Evolutionary conservation across 2,888 invertebrate genomes (phyloP).

Genomic region (Ormyrus nitidulus): DNA sequence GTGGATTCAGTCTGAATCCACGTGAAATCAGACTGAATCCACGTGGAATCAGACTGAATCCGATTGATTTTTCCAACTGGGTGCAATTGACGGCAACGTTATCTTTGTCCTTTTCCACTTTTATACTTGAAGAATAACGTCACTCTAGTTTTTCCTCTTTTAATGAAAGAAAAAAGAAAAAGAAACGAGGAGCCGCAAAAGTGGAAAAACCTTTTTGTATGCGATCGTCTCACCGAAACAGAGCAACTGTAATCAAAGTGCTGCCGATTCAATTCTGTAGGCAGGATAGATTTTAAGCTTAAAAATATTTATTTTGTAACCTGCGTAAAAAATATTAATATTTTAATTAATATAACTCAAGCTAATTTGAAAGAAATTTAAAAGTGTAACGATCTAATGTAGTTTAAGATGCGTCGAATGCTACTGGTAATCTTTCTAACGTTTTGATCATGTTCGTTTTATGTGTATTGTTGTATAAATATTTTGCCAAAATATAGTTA

Average conservation of each 20-base stretch:
- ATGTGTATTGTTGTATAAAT: not conserved
- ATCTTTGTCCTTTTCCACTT: conserved; percentile 62
- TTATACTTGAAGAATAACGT: conserved; percentile 59
- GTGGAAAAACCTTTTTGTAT: not conserved
- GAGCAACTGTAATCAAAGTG: conserved; percentile 53
- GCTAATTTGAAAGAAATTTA: conserved; percentile 9
- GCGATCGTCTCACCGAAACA: conserved; percentile 54
- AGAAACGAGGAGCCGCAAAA: not conserved
- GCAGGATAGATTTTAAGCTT: conserved; percentile 68
- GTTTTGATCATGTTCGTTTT: conserved; percentile 3
- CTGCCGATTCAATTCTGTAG: conserved; percentile 65
- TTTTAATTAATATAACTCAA: conserved; percentile 44
- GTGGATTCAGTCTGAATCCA: too few species aligned
- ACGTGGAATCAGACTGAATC: too few species aligned
- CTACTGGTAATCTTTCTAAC: conserved; percentile 8
- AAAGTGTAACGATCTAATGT: not conserved
- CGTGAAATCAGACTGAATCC: too few species aligned
- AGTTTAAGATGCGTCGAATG: conserved; percentile 12
- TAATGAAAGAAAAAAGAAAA: not conserved
- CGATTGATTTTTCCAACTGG: too few species aligned
- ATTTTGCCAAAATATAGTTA: conserved; percentile 21
- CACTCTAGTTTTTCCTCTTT: conserved; percentile 2
- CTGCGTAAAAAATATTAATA: conserved; percentile 46
- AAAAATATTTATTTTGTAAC: conserved; percentile 63
- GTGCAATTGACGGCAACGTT: not conserved